phyloP scores from a whole-genome alignment of 2,797 vertebrate genomes.

The Melopsittacus undulatus region DNA sequence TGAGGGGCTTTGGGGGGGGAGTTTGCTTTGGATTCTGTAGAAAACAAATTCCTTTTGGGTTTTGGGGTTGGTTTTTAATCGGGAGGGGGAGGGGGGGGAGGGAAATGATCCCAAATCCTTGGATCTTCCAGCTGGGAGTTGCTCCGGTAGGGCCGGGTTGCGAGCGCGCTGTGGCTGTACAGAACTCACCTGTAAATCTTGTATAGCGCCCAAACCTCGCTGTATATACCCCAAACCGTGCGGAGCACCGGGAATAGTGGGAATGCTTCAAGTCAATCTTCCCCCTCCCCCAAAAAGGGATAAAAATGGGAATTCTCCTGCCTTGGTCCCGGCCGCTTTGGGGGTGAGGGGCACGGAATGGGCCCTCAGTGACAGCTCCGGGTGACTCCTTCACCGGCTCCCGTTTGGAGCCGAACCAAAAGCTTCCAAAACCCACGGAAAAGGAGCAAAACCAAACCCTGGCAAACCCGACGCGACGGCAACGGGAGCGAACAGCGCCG shows the following conservation, averaged over 20 bases:
- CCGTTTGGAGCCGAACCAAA: neutral
- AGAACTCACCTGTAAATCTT: neutral
- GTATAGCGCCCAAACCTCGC: neutral
- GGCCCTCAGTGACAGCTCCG: neutral
- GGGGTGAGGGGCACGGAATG: neutral
- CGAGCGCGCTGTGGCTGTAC: neutral
- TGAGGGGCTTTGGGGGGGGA: no score
- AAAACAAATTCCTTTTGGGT: no score
- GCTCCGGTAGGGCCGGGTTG: neutral
- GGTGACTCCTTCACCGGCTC: neutral
- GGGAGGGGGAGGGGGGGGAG: no score
- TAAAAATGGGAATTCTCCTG: neutral
- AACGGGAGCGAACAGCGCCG: neutral
- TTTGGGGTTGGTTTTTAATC: no score
- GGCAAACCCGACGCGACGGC: neutral
- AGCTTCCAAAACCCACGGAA: neutral
- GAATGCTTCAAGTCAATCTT: neutral
- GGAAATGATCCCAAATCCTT: no score
- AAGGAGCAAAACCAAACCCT: neutral
- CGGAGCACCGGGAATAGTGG: neutral
- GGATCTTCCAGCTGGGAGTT: neutral
- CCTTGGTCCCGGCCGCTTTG: neutral
- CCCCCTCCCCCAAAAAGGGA: neutral
- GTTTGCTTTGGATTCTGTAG: no score
- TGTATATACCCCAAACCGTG: neutral